Conservation (phyloP, 2,113 vertebrate species). For the Crocuta crocuta region DNA sequence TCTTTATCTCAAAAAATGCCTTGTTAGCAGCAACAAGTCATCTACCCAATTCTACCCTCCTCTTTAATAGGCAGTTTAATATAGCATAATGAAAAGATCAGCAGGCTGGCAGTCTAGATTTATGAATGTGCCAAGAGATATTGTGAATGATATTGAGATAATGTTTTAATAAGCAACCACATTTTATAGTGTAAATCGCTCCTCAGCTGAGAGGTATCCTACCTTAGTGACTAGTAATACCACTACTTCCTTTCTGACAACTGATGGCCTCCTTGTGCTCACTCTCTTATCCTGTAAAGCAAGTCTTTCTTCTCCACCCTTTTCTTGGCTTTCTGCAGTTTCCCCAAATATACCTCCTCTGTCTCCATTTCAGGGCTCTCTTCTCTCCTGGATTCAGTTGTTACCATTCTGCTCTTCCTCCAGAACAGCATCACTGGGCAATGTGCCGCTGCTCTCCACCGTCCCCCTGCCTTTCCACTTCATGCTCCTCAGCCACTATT, state of each 20-base stretch:
- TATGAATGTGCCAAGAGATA: neutral
- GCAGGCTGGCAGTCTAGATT: neutral
- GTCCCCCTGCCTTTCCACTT: neutral
- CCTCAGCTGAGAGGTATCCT: neutral
- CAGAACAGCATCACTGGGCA: rapidly evolving
- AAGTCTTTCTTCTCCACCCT: neutral
- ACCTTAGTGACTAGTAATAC: neutral
- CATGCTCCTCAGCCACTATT: neutral
- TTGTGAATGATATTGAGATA: neutral
- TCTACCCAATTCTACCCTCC: neutral
- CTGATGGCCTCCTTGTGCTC: neutral
- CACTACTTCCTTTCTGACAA: neutral
- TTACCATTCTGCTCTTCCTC: too few relatives aligned
- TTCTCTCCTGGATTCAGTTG: neutral
- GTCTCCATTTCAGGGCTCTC: neutral
- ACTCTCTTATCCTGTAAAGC: neutral
- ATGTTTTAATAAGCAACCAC: neutral
- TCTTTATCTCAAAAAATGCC: neutral
- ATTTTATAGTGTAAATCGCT: neutral
- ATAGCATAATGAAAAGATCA: neutral
- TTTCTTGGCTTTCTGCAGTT: neutral
- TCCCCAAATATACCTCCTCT: neutral
- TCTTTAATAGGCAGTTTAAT: neutral
- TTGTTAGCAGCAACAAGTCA: neutral
- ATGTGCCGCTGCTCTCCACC: rapidly evolving